phyloP scores from a whole-genome alignment of 2,797 vertebrate genomes.

The Apodemus agrarius region DNA sequence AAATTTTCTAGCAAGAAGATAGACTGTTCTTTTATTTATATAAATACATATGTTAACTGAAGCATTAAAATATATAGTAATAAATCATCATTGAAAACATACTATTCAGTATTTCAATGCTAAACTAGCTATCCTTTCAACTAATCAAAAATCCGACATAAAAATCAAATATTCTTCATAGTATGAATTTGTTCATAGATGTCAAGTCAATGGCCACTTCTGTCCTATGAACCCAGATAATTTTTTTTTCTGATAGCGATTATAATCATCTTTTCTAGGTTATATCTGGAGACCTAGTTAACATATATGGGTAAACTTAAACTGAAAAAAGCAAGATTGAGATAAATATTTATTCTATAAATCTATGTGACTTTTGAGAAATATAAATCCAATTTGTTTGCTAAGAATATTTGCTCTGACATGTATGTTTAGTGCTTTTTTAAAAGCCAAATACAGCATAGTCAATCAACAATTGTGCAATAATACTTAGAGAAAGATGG shows the following conservation, averaged over 20 bases:
- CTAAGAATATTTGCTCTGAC: constrained; percentile 16
- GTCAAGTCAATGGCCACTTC: not conserved
- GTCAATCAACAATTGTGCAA: constrained; percentile 22
- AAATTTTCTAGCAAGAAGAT: constrained; percentile 8
- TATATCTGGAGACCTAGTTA: constrained; percentile 16
- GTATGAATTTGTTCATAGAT: not conserved
- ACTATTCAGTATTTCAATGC: constrained; percentile 22
- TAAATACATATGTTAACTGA: not conserved
- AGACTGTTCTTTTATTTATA: not conserved
- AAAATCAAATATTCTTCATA: not conserved
- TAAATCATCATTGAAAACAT: not conserved
- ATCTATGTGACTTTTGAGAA: not conserved
- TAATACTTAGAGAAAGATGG: not conserved
- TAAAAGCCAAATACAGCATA: not conserved
- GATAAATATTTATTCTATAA: constrained; percentile 5
- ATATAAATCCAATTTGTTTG: not conserved
- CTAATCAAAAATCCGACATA: not conserved
- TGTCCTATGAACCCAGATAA: not conserved
- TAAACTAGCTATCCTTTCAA: constrained; percentile 12
- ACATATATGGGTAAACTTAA: not conserved
- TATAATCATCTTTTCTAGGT: constrained; percentile 28
- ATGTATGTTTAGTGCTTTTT: not conserved
- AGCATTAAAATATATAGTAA: constrained; percentile 44
- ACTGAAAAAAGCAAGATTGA: constrained; percentile 29
- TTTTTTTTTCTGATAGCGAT: not conserved